A percentile compares a stretch with the other conserved stretches of the same genome.
Evolutionary conservation across 2,888 invertebrate species (phyloP).

Genomic region (Blastobasis lacticolella): DNA sequence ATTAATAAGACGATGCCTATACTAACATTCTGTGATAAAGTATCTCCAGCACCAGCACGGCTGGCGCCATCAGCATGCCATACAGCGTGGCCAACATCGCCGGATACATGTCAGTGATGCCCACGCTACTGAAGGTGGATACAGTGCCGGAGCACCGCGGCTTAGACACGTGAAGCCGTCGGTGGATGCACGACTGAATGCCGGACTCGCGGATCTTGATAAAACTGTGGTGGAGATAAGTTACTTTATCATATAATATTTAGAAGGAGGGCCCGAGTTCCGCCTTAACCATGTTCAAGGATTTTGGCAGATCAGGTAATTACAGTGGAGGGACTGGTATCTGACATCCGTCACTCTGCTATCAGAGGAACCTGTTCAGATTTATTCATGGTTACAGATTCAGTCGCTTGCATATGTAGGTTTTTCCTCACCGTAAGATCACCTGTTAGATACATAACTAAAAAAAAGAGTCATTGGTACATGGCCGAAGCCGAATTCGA

Average conservation of each 20-base stretch:
- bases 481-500: too few relatives aligned
- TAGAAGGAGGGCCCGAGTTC: too few relatives aligned
- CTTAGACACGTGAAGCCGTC: constrained; percentile 72
- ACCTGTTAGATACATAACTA: too few relatives aligned
- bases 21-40: constrained; percentile 10
- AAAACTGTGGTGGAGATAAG: constrained; percentile 30
- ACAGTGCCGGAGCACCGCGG: constrained; percentile 73
- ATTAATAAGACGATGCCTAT: background rate
- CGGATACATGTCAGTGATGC: constrained; percentile 71
- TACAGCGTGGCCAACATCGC: constrained; percentile 67
- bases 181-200: constrained; percentile 59
- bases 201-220: constrained; percentile 72
- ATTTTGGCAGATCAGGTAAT: too few relatives aligned
- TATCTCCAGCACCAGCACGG: constrained; percentile 51
- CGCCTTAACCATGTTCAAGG: too few relatives aligned
- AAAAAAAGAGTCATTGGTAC: too few relatives aligned
- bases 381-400: too few relatives aligned
- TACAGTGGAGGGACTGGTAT: too few relatives aligned
- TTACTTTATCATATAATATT: background rate
- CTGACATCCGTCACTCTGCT: too few relatives aligned
- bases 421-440: too few relatives aligned
- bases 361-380: too few relatives aligned
- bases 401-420: too few relatives aligned
- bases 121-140: constrained; percentile 77
- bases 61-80: constrained; percentile 53